These are phyloP conservation scores for Pseudotriccus pelzelni DNA, from an alignment of 2,797 vertebrate species.

Conservation along the genomic window DNA sequence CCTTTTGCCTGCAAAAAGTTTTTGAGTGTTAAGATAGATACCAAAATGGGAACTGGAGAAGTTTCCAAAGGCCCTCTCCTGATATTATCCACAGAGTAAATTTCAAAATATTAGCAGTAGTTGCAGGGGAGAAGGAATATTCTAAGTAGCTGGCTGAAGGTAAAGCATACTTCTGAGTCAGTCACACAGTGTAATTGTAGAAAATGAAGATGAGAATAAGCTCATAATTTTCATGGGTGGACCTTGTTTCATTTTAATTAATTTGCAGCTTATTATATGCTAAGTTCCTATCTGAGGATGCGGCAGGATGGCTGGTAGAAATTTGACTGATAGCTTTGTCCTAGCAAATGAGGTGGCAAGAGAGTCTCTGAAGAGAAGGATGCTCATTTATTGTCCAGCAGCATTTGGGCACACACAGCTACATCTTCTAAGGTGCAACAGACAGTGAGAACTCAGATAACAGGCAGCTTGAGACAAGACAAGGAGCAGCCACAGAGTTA, in stretches of 20 bases:
- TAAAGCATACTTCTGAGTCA: background rate
- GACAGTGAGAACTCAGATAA: background rate
- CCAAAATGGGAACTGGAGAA: background rate
- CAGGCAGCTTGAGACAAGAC: background rate
- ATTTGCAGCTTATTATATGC: background rate
- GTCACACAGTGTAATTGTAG: background rate
- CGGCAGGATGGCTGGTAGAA: background rate
- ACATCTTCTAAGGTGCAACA: fast-evolving
- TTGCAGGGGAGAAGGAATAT: background rate
- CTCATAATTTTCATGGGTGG: background rate
- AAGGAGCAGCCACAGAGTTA: background rate
- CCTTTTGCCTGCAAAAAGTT: background rate
- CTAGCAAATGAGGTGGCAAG: background rate
- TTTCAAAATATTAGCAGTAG: background rate
- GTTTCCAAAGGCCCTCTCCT: background rate
- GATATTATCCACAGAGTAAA: background rate
- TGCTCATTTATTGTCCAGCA: background rate
- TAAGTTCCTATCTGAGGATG: background rate
- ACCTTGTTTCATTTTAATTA: background rate
- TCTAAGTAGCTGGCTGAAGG: background rate
- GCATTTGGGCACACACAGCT: background rate
- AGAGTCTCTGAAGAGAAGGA: background rate
- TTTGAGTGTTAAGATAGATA: background rate
- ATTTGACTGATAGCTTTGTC: background rate
- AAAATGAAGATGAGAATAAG: background rate